Conservation (phyloP, 64 coral and sea anemone species). For the Acropora tenuis region DNA sequence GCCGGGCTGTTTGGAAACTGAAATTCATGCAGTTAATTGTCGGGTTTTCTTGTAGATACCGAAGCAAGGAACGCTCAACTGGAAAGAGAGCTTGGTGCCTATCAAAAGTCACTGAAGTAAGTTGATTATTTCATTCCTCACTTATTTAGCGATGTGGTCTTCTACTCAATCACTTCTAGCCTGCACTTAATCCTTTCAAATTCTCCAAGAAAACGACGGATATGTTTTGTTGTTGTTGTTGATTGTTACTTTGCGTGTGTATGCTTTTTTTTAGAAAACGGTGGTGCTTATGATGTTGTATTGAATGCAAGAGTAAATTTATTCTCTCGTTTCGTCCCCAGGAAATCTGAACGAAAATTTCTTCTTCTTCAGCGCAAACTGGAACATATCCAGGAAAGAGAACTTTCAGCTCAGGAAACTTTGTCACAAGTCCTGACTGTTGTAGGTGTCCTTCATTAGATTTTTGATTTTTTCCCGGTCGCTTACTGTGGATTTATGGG, state of each 20-base stretch:
- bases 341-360: slow-evolving; percentile 86
- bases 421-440: slow-evolving; percentile 88
- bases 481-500: too few relatives aligned
- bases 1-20: too few relatives aligned
- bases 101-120: slow-evolving; percentile 76
- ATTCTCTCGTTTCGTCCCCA: slow-evolving; percentile 10
- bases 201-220: too few relatives aligned
- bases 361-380: slow-evolving; percentile 76
- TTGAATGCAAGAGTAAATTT: not conserved
- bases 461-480: not conserved
- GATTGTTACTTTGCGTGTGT: too few relatives aligned
- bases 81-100: slow-evolving; percentile 58
- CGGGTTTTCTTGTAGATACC: slow-evolving; percentile 37
- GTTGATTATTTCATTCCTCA: not conserved
- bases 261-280: too few relatives aligned
- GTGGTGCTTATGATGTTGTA: too few relatives aligned
- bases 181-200: too few relatives aligned
- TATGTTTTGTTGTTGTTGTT: too few relatives aligned
- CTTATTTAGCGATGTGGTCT: not conserved
- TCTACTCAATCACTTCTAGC: too few relatives aligned
- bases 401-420: slow-evolving; percentile 86
- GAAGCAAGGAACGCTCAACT: slow-evolving; percentile 76
- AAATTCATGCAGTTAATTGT: not conserved
- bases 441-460: slow-evolving; percentile 35
- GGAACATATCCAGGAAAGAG: slow-evolving; percentile 84